A percentile compares a stretch with the other conserved stretches of the same genome.
Conservation (phyloP, 2,888 invertebrate species). For the Macrosoma leucophasiata region DNA sequence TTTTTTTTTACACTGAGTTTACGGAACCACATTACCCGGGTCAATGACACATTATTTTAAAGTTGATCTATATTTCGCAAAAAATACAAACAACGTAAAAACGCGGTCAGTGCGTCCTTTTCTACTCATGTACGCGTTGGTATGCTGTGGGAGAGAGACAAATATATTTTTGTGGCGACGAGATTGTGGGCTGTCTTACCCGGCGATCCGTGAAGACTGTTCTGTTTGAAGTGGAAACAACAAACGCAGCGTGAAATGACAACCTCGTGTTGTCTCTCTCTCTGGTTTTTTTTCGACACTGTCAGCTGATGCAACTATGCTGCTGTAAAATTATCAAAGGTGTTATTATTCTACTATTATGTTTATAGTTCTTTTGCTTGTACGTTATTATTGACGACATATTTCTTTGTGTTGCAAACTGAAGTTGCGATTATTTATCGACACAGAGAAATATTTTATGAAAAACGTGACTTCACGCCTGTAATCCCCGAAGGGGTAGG, state of each 20-base stretch:
- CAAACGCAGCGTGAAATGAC: slow-evolving; percentile 35
- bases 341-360: slow-evolving; percentile 32
- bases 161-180: slow-evolving; percentile 32
- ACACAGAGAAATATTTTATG: too few species aligned
- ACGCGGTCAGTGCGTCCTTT: slow-evolving; percentile 37
- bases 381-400: not conserved
- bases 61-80: slow-evolving; percentile 69
- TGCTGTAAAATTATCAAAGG: slow-evolving; percentile 42
- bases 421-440: too few species aligned
- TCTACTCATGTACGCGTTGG: slow-evolving; percentile 25
- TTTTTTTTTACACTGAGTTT: not conserved
- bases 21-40: slow-evolving; percentile 28
- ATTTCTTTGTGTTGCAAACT: too few species aligned
- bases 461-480: too few species aligned
- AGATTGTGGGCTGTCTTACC: slow-evolving; percentile 62
- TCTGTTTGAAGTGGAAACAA: slow-evolving; percentile 61
- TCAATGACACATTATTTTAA: slow-evolving; percentile 66
- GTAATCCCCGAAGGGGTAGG: too few species aligned
- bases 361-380: slow-evolving; percentile 2
- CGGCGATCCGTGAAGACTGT: slow-evolving; percentile 63
- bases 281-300: slow-evolving; percentile 46
- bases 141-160: slow-evolving; percentile 41
- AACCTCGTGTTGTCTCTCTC: slow-evolving; percentile 42
- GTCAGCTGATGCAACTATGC: slow-evolving; percentile 34
- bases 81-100: slow-evolving; percentile 55